Conservation (phyloP, 2,113 vertebrate species). For the Fukomys damarensis region DNA sequence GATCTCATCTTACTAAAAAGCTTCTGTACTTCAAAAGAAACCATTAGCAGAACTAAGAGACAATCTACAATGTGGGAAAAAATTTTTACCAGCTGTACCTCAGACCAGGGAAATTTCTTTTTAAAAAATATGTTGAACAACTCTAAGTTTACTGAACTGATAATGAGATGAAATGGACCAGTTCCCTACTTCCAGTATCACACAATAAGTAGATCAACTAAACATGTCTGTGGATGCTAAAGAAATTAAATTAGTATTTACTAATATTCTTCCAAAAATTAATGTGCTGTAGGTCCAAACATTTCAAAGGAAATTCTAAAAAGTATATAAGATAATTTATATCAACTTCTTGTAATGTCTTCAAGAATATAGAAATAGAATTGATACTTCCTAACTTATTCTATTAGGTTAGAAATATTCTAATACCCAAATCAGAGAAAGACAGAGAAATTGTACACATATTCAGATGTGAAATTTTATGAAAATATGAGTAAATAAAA, state of each 20-base stretch:
- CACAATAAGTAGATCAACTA: background rate
- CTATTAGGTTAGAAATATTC: background rate
- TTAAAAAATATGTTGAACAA: background rate
- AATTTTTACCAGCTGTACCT: too few relatives aligned
- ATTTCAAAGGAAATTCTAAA: constrained; percentile 28
- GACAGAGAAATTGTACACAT: background rate
- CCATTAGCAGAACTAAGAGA: too few relatives aligned
- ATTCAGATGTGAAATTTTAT: background rate
- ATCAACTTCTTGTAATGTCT: background rate
- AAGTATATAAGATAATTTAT: background rate
- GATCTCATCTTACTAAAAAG: too few relatives aligned
- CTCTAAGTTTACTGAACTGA: background rate
- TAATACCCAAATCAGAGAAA: background rate
- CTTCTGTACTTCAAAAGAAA: too few relatives aligned
- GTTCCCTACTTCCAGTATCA: background rate
- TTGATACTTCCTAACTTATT: background rate
- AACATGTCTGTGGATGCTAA: background rate
- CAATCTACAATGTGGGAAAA: too few relatives aligned
- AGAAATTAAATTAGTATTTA: constrained; percentile 33
- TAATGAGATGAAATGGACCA: background rate
- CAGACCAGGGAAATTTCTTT: too few relatives aligned
- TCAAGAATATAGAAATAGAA: background rate
- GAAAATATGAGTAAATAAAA: background rate
- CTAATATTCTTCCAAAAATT: constrained; percentile 17
- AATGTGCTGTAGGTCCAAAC: background rate